Conservation (phyloP, 2,113 vertebrate species). For the Chaetodon auriga region DNA sequence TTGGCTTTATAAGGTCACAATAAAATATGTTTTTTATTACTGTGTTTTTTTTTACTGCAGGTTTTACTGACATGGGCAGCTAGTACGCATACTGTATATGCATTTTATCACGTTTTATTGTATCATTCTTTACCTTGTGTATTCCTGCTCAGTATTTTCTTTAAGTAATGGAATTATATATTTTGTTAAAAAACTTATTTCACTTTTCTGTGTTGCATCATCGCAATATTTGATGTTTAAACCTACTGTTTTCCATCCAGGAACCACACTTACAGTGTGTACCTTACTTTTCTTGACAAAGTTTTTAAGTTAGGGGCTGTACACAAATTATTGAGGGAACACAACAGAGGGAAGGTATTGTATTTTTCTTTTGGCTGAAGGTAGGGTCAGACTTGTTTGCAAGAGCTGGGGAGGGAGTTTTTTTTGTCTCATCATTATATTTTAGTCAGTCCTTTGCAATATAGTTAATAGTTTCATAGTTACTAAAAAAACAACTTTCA, state of each 20-base stretch:
- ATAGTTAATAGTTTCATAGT: neutral
- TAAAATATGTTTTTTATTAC: conserved; percentile 28
- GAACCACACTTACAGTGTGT: neutral
- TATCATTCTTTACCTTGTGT: neutral
- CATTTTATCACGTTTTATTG: neutral
- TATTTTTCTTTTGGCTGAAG: neutral
- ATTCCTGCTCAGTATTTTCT: neutral
- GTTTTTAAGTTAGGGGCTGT: neutral
- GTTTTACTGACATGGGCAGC: conserved; percentile 19
- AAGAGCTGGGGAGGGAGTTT: neutral
- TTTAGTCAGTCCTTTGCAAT: neutral
- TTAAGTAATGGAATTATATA: neutral
- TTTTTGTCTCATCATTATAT: neutral
- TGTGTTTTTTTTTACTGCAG: neutral
- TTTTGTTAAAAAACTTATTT: neutral
- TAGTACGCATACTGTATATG: neutral
- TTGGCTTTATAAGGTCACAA: conserved; percentile 43
- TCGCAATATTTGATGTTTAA: neutral
- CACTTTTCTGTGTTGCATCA: neutral
- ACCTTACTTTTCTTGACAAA: neutral
- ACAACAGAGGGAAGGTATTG: neutral
- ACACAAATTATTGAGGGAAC: neutral
- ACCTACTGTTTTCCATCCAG: neutral
- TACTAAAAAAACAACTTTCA: neutral
- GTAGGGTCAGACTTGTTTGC: no score